Evolutionary conservation across 2,888 invertebrate genomes (phyloP).

Genomic region (Drosophila atroscutellata): DNA sequence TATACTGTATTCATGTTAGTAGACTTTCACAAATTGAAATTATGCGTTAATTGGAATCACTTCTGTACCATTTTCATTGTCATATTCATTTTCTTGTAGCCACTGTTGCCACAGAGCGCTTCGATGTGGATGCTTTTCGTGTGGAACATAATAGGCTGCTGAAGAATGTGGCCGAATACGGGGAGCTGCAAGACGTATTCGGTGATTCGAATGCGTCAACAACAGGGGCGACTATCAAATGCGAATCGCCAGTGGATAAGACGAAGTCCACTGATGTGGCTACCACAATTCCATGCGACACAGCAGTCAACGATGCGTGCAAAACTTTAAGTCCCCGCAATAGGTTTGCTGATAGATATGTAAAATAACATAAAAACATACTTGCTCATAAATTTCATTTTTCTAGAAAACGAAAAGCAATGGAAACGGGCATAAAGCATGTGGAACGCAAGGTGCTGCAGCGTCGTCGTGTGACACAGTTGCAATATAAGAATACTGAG

Average conservation of each 20-base stretch:
- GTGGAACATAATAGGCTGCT: constrained; percentile 42
- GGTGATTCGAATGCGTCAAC: neutral
- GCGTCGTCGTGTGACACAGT: constrained; percentile 47
- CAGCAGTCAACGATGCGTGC: neutral
- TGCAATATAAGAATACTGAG: constrained; percentile 77
- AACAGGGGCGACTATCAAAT: neutral
- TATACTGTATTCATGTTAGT: neutral
- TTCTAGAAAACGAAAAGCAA: constrained; percentile 74
- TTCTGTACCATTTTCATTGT: neutral
- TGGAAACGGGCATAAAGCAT: constrained; percentile 56
- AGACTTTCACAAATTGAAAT: neutral
- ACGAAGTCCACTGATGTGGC: neutral
- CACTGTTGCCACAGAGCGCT: constrained; percentile 72
- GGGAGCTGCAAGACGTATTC: neutral
- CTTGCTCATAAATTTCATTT: neutral
- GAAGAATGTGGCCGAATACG: constrained; percentile 18
- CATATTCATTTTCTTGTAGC: constrained; percentile 43
- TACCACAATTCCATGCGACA: constrained; percentile 12
- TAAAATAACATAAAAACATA: neutral
- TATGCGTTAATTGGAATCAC: neutral
- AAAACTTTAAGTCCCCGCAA: constrained; percentile 21
- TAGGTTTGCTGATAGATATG: constrained; percentile 23
- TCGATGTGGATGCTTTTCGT: constrained; percentile 58
- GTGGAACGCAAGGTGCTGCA: constrained; percentile 61
- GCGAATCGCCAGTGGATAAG: neutral